Evolutionary conservation across 2,113 vertebrate species (phyloP), one percentile per base, ranked within the genome.

Genomic region (Calidris pygmaea): DNA sequence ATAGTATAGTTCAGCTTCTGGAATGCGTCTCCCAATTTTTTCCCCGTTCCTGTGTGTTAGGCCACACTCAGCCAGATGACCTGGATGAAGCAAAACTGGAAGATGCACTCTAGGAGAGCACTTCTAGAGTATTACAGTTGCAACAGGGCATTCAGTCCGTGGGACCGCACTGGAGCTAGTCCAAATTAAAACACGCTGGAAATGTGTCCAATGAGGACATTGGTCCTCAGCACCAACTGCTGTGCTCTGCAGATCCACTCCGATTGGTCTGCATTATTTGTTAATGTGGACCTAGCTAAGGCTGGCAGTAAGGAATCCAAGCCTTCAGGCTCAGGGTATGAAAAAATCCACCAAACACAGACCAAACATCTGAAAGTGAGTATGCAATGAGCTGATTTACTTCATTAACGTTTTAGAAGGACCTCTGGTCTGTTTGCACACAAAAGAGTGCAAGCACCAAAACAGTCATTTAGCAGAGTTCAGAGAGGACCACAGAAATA

Each of bases 171-270:
- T 1, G 11, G 34, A 74, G 27, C 19, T 62, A 77, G 10, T 67
- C 35, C n/a, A 30, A 71, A 81, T 53, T 60, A 24, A 89, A 89
- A 32, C 26, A 41, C 14, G 3, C 32, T 53, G 41, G 23, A 59
- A 78, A 66, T 21, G 17, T 0, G 0, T 35, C 14, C 52, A 78
- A 0, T 37, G 74, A 48, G 24, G 7, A 37, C 47, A 4, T 13
- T 65, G 47, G 34, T 60, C 47, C 75, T 56, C 48, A 30, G 55
- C 34, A 83, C 12, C 39, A 80, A 6, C 45, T 35, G 7, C 43
- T 79, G 20, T 39, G 30, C 53, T 85, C 71, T 4, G 4, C 39
- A 68, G 26, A 58, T 63, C 10, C 30, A 4, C 14, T 9, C 2
- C 14, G 35, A 1, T 17, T 66, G 30, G 27, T 29, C 45, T 80